Conservation (phyloP, 2,888 invertebrate species). For the Uloborus plumipes region DNA sequence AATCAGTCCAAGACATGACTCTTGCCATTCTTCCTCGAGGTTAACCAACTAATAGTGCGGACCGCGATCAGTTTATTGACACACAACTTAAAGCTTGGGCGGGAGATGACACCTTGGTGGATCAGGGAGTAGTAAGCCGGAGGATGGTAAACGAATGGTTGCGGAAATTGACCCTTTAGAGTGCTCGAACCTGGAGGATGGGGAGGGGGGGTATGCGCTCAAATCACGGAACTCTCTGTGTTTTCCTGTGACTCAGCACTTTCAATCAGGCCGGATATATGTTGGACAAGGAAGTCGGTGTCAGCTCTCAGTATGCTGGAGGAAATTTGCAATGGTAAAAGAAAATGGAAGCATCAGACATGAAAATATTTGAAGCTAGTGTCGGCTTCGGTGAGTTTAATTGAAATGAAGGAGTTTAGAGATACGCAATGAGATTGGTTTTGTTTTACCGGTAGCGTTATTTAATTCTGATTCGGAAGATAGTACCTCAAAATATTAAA, state of each 20-base stretch:
- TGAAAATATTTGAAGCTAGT: too few relatives aligned
- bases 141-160: slow-evolving; percentile 55
- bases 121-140: slow-evolving; percentile 19
- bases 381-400: too few relatives aligned
- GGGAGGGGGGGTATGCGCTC: slow-evolving; percentile 20
- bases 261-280: slow-evolving; percentile 6
- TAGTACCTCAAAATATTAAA: too few relatives aligned
- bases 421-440: too few relatives aligned
- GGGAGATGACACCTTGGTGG: slow-evolving; percentile 51
- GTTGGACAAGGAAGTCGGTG: slow-evolving; percentile 18
- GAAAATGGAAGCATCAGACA: too few relatives aligned
- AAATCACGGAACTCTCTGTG: slow-evolving; percentile 19
- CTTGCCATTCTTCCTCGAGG: too few relatives aligned
- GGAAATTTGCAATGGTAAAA: slow-evolving; percentile 13
- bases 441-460: too few relatives aligned
- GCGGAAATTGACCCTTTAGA: slow-evolving; percentile 59
- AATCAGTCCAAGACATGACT: too few relatives aligned
- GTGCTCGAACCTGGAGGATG: neutral
- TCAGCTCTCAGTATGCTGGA: slow-evolving; percentile 49
- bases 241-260: slow-evolving; percentile 22
- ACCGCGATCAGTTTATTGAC: slow-evolving; percentile 45
- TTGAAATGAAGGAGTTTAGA: too few relatives aligned
- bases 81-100: slow-evolving; percentile 46
- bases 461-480: too few relatives aligned
- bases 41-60: neutral